Evolutionary conservation across 2,888 invertebrate genomes (phyloP).

Genomic region (Melangyna quadrimaculata): DNA sequence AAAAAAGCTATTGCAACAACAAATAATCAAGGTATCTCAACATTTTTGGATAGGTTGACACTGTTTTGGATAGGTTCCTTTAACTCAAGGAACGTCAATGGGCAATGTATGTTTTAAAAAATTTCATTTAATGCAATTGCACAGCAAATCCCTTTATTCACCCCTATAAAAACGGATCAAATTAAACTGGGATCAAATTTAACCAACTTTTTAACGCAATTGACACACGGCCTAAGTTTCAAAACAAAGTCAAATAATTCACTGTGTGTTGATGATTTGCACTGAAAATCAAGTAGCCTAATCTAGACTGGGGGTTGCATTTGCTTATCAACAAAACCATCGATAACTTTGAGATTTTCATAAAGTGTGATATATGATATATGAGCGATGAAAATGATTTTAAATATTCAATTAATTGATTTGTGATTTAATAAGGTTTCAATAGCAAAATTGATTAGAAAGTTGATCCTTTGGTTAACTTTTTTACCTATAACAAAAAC

Average conservation of each 20-base stretch:
- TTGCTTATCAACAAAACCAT: conserved; percentile 47
- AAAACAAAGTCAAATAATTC: neutral
- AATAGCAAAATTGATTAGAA: neutral
- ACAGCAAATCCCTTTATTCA: too few species aligned
- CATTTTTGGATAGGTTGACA: too few species aligned
- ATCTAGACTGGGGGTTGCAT: neutral
- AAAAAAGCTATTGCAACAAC: too few species aligned
- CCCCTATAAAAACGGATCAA: too few species aligned
- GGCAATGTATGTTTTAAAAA: too few species aligned
- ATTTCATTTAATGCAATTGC: too few species aligned
- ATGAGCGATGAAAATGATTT: conserved; percentile 24
- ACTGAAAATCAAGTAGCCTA: conserved; percentile 18
- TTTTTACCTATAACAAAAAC: neutral
- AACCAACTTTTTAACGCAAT: too few species aligned
- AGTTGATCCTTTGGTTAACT: conserved; percentile 2
- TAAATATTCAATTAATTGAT: conserved; percentile 42
- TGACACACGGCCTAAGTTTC: too few species aligned
- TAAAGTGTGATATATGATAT: conserved; percentile 31
- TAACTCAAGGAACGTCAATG: too few species aligned
- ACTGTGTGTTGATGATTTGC: neutral
- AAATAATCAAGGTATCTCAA: too few species aligned
- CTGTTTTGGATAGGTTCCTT: too few species aligned
- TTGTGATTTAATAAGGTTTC: conserved; percentile 26
- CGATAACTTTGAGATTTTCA: conserved; percentile 40
- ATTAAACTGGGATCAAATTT: too few species aligned